Conservation (phyloP, 2,113 vertebrate species). For the Circaetus gallicus region DNA sequence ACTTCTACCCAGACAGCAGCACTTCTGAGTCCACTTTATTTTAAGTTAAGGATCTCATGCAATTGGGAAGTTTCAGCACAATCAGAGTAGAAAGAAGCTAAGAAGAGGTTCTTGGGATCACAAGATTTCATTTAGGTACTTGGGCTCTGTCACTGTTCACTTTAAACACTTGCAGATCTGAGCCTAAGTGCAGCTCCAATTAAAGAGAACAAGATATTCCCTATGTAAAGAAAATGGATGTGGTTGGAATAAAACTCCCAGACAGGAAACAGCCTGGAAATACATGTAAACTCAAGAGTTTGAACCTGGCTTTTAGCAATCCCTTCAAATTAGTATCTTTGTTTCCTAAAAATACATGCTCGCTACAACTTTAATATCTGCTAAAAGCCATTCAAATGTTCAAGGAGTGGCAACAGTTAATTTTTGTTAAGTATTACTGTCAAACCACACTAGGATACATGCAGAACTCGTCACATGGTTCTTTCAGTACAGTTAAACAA, state of each 20-base stretch:
- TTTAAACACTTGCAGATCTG: constrained; percentile 37
- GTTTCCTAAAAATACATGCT: background rate
- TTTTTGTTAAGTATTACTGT: background rate
- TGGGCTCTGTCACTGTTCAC: constrained; percentile 9
- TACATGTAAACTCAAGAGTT: background rate
- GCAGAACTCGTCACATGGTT: background rate
- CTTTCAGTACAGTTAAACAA: background rate
- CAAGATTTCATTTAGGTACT: constrained; percentile 50
- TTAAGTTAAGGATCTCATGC: constrained; percentile 4
- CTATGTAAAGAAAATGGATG: background rate
- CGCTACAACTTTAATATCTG: background rate
- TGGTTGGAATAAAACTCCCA: background rate
- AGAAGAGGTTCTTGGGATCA: constrained; percentile 50
- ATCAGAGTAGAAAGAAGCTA: constrained; percentile 29
- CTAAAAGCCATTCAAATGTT: background rate
- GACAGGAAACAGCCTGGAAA: background rate
- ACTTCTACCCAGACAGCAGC: background rate
- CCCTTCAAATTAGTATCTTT: background rate
- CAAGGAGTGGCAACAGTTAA: background rate
- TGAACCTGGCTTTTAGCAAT: background rate
- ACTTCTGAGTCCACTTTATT: background rate
- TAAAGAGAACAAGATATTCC: constrained; percentile 39
- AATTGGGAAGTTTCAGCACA: constrained; percentile 26
- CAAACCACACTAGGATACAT: background rate
- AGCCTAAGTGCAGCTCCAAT: constrained; percentile 14